These are phyloP conservation scores for Melanotus villosus DNA, from an alignment of 2,888 invertebrate species.

Conservation along the genomic window DNA sequence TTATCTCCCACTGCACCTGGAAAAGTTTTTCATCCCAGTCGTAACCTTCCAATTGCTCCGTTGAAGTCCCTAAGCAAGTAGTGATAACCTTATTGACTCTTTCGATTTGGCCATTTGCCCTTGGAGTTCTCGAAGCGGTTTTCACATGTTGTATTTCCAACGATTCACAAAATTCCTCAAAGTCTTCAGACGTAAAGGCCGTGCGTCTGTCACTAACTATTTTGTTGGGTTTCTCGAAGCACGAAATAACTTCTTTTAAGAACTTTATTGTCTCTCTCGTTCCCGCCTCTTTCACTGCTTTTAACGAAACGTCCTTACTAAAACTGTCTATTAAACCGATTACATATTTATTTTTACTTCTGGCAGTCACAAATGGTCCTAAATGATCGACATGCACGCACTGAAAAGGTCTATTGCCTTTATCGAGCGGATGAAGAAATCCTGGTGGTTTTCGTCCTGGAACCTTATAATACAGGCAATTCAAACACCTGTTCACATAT, in stretches of 20 bases:
- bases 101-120: slow-evolving; percentile 44
- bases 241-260: slow-evolving; percentile 29
- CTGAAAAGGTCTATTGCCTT: slow-evolving; percentile 61
- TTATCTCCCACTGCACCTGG: slow-evolving; percentile 24
- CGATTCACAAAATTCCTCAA: slow-evolving; percentile 27
- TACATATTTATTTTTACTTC: slow-evolving; percentile 57
- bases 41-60: slow-evolving; percentile 17
- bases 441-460: slow-evolving; percentile 50
- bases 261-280: slow-evolving; percentile 3
- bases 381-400: slow-evolving; percentile 65
- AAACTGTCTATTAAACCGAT: slow-evolving; percentile 61
- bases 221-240: slow-evolving; percentile 37
- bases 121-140: slow-evolving; percentile 37
- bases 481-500: slow-evolving; percentile 55
- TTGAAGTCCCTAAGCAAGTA: not conserved
- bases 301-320: slow-evolving; percentile 26
- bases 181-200: slow-evolving; percentile 28
- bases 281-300: slow-evolving; percentile 27
- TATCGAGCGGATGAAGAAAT: slow-evolving; percentile 59
- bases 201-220: slow-evolving; percentile 41
- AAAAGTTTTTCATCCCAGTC: slow-evolving; percentile 4
- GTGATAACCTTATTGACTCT: slow-evolving; percentile 32
- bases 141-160: slow-evolving; percentile 41
- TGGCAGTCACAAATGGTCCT: slow-evolving; percentile 61
- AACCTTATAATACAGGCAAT: slow-evolving; percentile 53